Percentiles rank a stretch among this genome's conserved stretches.
These are phyloP conservation scores for Picus viridis DNA, from an alignment of 2,797 vertebrate species.

Conservation along the genomic window DNA sequence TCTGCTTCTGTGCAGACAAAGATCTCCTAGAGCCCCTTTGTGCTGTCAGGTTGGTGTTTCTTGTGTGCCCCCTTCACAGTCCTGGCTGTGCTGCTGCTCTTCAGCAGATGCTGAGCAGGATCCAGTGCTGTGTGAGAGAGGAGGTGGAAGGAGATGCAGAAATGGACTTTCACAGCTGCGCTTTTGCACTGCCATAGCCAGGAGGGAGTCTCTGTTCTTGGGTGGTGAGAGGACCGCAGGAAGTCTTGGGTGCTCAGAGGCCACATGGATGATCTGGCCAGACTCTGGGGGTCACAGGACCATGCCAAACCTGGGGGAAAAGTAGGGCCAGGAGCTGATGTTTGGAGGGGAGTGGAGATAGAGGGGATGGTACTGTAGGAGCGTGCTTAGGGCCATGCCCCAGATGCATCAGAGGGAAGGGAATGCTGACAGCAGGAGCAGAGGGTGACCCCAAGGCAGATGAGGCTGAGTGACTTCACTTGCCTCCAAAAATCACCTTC, in stretches of 20 bases:
- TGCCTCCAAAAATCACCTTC: neutral
- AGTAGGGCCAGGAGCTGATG: neutral
- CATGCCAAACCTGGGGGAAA: too few species aligned
- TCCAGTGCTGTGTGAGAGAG: neutral
- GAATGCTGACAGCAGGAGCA: rapidly evolving
- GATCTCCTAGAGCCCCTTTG: neutral
- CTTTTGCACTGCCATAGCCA: rapidly evolving
- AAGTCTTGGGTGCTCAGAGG: neutral
- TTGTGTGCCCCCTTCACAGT: neutral
- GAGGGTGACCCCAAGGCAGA: rapidly evolving
- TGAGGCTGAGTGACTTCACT: neutral
- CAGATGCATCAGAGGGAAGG: neutral
- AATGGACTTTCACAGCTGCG: neutral
- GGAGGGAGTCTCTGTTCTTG: rapidly evolving
- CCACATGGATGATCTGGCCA: neutral
- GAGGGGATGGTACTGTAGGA: neutral
- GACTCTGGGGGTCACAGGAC: neutral
- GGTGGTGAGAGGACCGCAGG: rapidly evolving
- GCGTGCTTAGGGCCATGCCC: neutral
- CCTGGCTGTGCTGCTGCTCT: neutral
- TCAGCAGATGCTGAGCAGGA: neutral
- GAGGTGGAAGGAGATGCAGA: neutral
- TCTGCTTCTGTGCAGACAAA: neutral
- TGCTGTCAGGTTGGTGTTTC: neutral
- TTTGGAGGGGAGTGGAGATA: rapidly evolving